Evolutionary conservation across 2,113 vertebrate species (phyloP), one percentile per base, ranked within the genome.

Genomic region (Prochilodus magdalenae): DNA sequence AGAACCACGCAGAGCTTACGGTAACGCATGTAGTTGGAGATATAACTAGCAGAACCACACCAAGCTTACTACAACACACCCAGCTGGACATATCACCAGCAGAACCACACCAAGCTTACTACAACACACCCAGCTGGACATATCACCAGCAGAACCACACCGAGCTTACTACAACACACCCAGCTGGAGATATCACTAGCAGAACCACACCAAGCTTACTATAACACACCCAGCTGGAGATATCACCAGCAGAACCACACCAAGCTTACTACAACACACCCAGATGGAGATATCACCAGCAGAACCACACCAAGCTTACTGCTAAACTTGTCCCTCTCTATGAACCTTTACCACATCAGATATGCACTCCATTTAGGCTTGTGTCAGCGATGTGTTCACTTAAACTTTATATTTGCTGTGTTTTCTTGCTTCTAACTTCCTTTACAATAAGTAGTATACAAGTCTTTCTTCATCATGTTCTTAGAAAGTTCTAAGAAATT

Each of bases 221-320:
- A 36, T 7, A 36, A 36, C 3, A 36, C 7, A 36, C 7, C 3
- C 36, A 36, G 40, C 40, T 8, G 4, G 4, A 11, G 40, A 44
- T 44, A 44, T 44, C 40, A 44, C 40, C 8, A 44, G 11, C 8
- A 44, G 40, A 44, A 44, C 40, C 40, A 44, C 4, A 36, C 33
- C n/a, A n/a, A n/a, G n/a, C n/a, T 36, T 36, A 4, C 33, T 36
- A 6, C 3, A 49, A 55, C 53, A 47, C 24, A 73, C 11, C 29
- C 69, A 75, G 76, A 44, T 84, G 63, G 71, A 44, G 55, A 55
- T 40, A 66, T 70, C 36, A 76, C 29, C 16, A 27, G n/a, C n/a
- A n/a, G n/a, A n/a, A n/a, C n/a, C n/a, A n/a, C n/a, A n/a, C n/a
- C n/a, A n/a, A n/a, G n/a, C n/a, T n/a, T n/a, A n/a, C 16, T 47